Base-by-base conservation (phyloP, 92 coral and sea anemone genomes). In the Porites lobata region DNA sequence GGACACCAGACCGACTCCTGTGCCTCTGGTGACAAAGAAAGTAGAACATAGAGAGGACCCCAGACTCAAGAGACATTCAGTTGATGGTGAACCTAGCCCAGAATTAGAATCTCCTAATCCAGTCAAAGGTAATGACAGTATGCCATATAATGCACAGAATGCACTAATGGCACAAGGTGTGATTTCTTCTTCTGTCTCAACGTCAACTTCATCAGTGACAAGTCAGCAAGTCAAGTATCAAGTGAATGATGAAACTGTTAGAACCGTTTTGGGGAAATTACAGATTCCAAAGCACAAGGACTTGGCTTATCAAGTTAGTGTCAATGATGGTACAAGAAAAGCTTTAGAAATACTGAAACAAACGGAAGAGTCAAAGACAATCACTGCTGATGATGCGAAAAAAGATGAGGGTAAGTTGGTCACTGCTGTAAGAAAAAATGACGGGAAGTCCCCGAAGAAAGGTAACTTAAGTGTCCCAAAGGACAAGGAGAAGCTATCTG, bases 41-140 rank as follows among this genome's bases (percentile, higher is more conserved):
- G 81, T 59, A 50, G 18, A 74, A 72, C 87, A 84, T 24, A 73
- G 87, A 50, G 74, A 84, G 10, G 87, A 84, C 50, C 74, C 87
- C 6, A 63, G 87, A 43, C 38, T 84, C 21, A 83, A 24, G 80
- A 50, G 73, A n/a, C 81, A 20, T 47, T 50, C 87, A 19, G 22
- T 74, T 15, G 80, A 74, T 7, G 71, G 15, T 9, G 65, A 73
- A 18, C 73, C 50, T 12, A 75, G 18, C 50, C 54, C 72, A 10
- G 72, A 10, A 2, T 15, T 51, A 8, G 17, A 82, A 26, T 70
- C 78, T 47, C 29, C 78, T 12, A 54, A 82, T 24, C 11, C 63
- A 12, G 64, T 19, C 12, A 13, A 6, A n/a, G 13, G 8, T 17
- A 72, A 72, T n/a, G 12, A 73, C 24, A 32, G 81, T 63, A 22